These are phyloP conservation scores for Tragelaphus strepsiceros DNA, from an alignment of 2,113 vertebrate genomes.

Conservation along the genomic window DNA sequence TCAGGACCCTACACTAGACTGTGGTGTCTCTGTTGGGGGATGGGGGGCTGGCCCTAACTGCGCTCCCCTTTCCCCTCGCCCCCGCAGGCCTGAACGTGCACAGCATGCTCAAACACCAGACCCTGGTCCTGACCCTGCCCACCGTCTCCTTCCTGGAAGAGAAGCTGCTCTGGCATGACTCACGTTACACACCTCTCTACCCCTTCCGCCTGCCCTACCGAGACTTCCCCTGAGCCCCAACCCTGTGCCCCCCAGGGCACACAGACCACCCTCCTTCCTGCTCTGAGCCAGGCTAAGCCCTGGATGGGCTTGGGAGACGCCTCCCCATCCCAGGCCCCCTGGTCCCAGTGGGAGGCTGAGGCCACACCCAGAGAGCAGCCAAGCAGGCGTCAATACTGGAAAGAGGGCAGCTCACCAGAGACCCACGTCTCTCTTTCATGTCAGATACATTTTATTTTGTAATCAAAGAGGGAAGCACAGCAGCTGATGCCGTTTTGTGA, in stretches of 20 bases:
- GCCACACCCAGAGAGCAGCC: neutral
- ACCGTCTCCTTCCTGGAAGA: constrained; percentile 86
- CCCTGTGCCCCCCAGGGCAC: accelerated
- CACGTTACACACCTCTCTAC: constrained; percentile 81
- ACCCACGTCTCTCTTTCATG: neutral
- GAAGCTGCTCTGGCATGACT: constrained; percentile 89
- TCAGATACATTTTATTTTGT: constrained; percentile 20
- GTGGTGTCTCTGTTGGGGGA: neutral
- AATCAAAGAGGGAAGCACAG: neutral
- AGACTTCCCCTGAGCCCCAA: constrained; percentile 75
- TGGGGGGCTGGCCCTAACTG: accelerated
- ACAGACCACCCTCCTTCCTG: neutral
- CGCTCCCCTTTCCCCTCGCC: accelerated
- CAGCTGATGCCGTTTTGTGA: neutral
- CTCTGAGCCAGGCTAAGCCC: neutral
- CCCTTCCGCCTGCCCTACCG: constrained; percentile 87
- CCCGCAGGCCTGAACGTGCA: constrained; percentile 88
- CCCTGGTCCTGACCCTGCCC: constrained; percentile 85
- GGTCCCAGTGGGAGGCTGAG: neutral
- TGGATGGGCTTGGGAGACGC: neutral
- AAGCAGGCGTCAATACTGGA: accelerated
- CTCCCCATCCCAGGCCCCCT: neutral
- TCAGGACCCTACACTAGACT: neutral
- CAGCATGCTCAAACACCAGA: constrained; percentile 90
- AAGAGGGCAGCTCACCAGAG: neutral